These are phyloP conservation scores for Clavelina lepadiformis DNA, from an alignment of 23 tunicate species.

Conservation along the genomic window DNA sequence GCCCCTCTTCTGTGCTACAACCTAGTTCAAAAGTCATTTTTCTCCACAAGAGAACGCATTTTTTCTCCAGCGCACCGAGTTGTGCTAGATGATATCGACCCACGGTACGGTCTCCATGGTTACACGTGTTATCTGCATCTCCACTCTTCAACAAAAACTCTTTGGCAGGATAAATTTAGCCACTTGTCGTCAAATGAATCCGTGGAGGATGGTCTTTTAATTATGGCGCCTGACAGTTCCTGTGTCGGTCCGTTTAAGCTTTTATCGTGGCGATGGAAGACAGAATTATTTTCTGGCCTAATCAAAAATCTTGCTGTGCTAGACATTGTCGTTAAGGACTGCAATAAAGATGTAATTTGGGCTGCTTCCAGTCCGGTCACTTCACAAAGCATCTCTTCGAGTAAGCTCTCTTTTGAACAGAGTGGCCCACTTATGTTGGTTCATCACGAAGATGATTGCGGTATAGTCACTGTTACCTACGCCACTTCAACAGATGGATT, in stretches of 20 bases:
- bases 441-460: neutral
- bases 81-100: conserved; percentile 34
- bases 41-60: neutral
- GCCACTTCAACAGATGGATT: too few species aligned
- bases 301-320: conserved; percentile 17
- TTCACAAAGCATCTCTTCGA: neutral
- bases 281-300: conserved; percentile 39
- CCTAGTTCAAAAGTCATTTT: conserved; percentile 8
- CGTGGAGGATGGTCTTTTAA: neutral
- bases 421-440: neutral
- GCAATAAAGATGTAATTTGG: conserved; percentile 43
- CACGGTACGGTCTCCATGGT: conserved; percentile 29
- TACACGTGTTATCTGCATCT: conserved; percentile 30
- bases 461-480: conserved; percentile 9
- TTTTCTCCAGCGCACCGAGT: neutral
- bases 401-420: conserved; percentile 6
- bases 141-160: conserved; percentile 10
- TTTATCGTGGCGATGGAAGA: conserved; percentile 21
- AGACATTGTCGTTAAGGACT: conserved; percentile 19
- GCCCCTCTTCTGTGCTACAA: conserved; percentile 22
- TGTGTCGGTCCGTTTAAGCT: neutral
- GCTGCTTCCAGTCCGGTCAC: conserved; percentile 1
- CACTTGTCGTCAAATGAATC: conserved; percentile 2
- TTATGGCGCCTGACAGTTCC: conserved; percentile 6
- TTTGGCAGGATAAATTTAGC: conserved; percentile 31